Base-by-base conservation (phyloP, 2,113 vertebrate species). In the Vireo altiloquus region DNA sequence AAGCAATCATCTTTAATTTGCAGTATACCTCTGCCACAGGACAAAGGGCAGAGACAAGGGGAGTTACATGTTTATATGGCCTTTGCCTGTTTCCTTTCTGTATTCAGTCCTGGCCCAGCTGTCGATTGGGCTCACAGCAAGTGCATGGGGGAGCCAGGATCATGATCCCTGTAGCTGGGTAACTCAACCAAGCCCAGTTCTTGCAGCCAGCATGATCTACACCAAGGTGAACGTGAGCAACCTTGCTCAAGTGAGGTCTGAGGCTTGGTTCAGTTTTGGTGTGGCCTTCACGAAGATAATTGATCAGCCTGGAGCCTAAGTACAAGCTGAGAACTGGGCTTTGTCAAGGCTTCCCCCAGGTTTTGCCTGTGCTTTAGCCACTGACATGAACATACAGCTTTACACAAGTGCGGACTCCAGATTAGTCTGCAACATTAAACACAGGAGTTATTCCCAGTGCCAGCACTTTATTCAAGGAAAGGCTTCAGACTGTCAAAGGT, bases 241-340 rank as follows among this genome's bases (percentile, higher is more conserved):
- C 40, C 56, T 31, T 46, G 12, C 22, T 31, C 1, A 0, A 70
- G 15, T 10, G 18, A 0, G 0, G 2, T 27, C 33, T 56, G 77
- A 77, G 37, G 2, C 8, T 74, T 39, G 44, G 23, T 65, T 24
- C 66, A 86, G 54, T 39, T 35, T 78, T 31, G 23, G 30, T 6
- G 10, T 47, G 42, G 18, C 23, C 13, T 53, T 57, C 31, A 2
- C 20, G 44, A 61, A 7, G 12, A 24, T 31, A 79, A 47, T 2
- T 53, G 40, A 44, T 47, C n/a, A 65, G 18, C 20, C 46, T 4
- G 1, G 11, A 10, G 8, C 25, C 37, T 31, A 40, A 13, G 12
- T 6, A 17, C 0, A 0, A 30, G 33, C 25, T 66, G 52, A 76
- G 52, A 75, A 63, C 30, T 40, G 33, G 39, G 22, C 54, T 75